Evolutionary conservation across 1,140 invertebrate species (phyloP).

Genomic region (Drosophila bocki): DNA sequence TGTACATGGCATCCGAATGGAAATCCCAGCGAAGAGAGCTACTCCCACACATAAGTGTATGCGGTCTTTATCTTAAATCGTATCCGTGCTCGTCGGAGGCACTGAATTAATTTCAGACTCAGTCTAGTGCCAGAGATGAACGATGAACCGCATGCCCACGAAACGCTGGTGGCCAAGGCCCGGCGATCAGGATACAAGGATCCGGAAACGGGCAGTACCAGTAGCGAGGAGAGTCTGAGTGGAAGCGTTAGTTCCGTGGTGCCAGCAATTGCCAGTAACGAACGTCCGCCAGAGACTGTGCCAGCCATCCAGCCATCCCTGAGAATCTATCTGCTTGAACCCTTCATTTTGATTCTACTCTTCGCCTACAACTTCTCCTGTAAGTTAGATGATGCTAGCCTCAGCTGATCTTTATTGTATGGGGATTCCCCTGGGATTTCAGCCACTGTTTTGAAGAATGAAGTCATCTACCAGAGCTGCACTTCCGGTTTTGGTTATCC

Average conservation of each 20-base stretch:
- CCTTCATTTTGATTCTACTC: constrained; percentile 69
- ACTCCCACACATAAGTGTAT: constrained; percentile 23
- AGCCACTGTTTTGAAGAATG: constrained; percentile 86
- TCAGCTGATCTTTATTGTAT: no score
- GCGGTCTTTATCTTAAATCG: constrained; percentile 59
- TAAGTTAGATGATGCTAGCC: constrained; percentile 28
- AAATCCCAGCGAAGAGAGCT: constrained; percentile 45
- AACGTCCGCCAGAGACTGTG: neutral
- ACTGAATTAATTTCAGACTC: constrained; percentile 25
- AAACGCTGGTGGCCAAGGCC: constrained; percentile 56
- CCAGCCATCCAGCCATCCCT: neutral
- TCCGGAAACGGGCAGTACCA: constrained; percentile 13
- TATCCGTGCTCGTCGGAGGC: constrained; percentile 9
- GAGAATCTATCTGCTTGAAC: constrained; percentile 66
- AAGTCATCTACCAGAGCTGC: constrained; percentile 87
- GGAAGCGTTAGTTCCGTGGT: neutral
- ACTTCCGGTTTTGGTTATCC: constrained; percentile 84
- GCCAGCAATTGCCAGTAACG: neutral
- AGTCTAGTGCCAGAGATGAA: constrained; percentile 54
- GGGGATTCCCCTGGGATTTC: constrained; percentile 40
- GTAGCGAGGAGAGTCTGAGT: constrained; percentile 22
- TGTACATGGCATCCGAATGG: constrained; percentile 21
- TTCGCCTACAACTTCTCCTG: constrained; percentile 82
- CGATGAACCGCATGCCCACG: constrained; percentile 63
- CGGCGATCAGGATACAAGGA: neutral